Evolutionary conservation across 2,888 invertebrate genomes (phyloP), one percentile per base, ranked within the genome.

Genomic region (Clepsis dumicolana): DNA sequence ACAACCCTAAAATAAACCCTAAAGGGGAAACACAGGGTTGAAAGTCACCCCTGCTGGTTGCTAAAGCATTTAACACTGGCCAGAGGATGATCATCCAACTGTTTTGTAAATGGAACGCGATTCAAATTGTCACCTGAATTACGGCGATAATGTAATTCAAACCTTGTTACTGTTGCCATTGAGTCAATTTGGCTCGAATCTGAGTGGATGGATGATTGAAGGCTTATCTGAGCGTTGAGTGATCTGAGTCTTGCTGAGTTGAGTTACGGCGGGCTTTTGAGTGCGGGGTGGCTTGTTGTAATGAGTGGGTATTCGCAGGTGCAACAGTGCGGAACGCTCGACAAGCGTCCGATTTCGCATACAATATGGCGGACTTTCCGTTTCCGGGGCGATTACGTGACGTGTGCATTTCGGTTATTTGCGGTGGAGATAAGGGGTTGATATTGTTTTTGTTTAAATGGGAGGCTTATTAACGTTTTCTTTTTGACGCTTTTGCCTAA

Each of bases 281-380:
- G 68, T 71, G 71, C 16, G 18, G 41, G 7, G 21, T 38, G 52
- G 53, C 44, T 64, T 70, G 69, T 71, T 72, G 72, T 75, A 74
- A 75, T 78, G 76, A 78, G 75, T 73, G 80, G 88, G 88, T 88
- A 76, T 80, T 77, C 79, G 77, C 83, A 85, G 84, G 91, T 85
- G 85, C 90, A 88, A 82, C 90, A 86, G 91, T 82, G 91, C 88
- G 90, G 90, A 91, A 91, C 85, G 88, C 84, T 84, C 85, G 85
- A 90, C 91, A 88, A 90, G 88, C 80, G 81, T 77, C 86, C 86
- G 91, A 90, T 90, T 88, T 88, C 86, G 82, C 85, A 84, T 85
- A 87, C 90, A 91, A 87, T 90, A 91, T 90, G 91, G 90, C 85
- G 87, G 87, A 86, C 87, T 86, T 89, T 90, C 90, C 90, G 90